These are phyloP conservation scores for Sminthopsis crassicaudata DNA, from an alignment of 2,113 vertebrate species.

Conservation along the genomic window DNA sequence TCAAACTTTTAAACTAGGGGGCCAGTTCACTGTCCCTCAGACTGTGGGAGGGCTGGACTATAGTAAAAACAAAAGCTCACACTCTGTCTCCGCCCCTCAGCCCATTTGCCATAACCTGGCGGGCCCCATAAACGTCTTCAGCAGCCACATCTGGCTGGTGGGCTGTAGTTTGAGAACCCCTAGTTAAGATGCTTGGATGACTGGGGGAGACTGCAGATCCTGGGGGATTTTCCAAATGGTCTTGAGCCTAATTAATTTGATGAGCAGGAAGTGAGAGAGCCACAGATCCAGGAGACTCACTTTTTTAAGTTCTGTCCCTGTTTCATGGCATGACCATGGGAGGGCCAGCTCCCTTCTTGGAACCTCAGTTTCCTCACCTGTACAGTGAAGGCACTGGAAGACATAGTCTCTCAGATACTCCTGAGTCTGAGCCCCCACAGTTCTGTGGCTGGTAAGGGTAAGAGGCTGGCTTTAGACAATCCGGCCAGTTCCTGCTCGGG, in stretches of 20 bases:
- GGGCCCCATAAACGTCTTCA: too few relatives aligned
- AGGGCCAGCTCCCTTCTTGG: background rate
- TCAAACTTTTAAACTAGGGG: too few relatives aligned
- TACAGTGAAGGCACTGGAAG: background rate
- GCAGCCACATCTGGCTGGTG: too few relatives aligned
- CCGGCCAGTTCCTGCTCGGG: background rate
- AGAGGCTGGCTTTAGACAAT: background rate
- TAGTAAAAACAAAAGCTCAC: too few relatives aligned
- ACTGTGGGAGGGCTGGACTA: too few relatives aligned
- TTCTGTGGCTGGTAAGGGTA: background rate
- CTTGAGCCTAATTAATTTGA: background rate
- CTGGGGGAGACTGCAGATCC: background rate
- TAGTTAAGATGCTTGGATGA: background rate
- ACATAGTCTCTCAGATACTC: background rate
- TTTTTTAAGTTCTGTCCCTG: background rate
- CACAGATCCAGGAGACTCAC: background rate
- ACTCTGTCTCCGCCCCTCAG: too few relatives aligned
- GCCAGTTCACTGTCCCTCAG: too few relatives aligned
- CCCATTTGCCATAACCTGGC: too few relatives aligned
- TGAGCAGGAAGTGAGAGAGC: background rate
- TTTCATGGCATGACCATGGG: background rate
- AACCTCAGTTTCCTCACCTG: background rate
- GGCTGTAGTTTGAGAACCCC: too few relatives aligned
- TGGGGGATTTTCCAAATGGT: background rate
- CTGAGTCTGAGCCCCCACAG: background rate